Evolutionary conservation across 2,888 invertebrate genomes (phyloP).

Genomic region (Mimachlamys varia): DNA sequence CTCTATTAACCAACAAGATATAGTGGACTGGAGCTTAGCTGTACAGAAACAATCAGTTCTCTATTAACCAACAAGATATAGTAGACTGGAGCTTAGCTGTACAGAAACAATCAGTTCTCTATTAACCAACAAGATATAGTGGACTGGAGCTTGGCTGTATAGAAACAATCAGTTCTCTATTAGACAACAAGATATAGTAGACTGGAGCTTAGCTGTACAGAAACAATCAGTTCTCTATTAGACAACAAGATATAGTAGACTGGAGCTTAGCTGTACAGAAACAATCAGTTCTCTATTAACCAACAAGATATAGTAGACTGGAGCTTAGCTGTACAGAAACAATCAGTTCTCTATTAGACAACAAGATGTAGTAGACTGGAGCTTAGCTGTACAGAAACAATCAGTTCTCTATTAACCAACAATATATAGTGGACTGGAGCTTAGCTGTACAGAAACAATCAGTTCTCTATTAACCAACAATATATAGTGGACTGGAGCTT

Average conservation of each 20-base stretch:
- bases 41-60: slow-evolving; percentile 53
- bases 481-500: slow-evolving; percentile 97
- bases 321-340: slow-evolving; percentile 89
- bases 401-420: not conserved
- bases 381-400: slow-evolving; percentile 86
- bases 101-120: slow-evolving; percentile 49
- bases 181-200: slow-evolving; percentile 88
- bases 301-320: slow-evolving; percentile 91
- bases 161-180: slow-evolving; percentile 26
- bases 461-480: not conserved
- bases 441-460: slow-evolving; percentile 84
- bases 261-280: slow-evolving; percentile 90
- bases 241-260: slow-evolving; percentile 90
- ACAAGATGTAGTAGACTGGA: slow-evolving; percentile 90
- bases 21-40: slow-evolving; percentile 97
- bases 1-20: slow-evolving; percentile 80
- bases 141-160: slow-evolving; percentile 94
- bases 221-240: not conserved
- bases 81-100: slow-evolving; percentile 96
- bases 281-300: not conserved
- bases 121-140: slow-evolving; percentile 86
- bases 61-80: slow-evolving; percentile 83
- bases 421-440: slow-evolving; percentile 96
- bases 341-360: not conserved
- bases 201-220: slow-evolving; percentile 92